phyloP scores from a whole-genome alignment of 2,113 vertebrate species.

The Prionailurus viverrinus region DNA sequence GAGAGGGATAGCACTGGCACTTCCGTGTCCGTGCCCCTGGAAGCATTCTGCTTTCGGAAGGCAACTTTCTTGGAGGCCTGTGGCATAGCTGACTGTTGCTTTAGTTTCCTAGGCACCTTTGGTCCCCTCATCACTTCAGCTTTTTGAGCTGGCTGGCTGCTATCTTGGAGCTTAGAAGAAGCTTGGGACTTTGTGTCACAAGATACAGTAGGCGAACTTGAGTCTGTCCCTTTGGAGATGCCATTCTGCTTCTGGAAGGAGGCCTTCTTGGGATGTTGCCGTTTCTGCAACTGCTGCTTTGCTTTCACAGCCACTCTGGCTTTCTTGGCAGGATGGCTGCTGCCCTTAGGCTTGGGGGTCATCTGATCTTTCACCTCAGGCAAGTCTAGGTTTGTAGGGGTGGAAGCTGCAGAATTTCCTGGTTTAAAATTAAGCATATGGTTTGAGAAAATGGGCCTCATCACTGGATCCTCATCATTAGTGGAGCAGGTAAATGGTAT shows the following conservation, averaged over 20 bases:
- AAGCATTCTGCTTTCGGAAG: background rate
- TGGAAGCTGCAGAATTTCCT: constrained; percentile 52
- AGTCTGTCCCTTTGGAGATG: background rate
- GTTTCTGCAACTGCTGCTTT: constrained; percentile 62
- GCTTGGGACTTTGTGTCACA: constrained; percentile 5
- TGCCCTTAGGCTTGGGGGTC: constrained; percentile 65
- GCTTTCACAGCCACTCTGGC: constrained; percentile 27
- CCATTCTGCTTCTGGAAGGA: constrained; percentile 75
- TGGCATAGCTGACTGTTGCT: background rate
- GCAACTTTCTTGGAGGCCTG: constrained; percentile 28
- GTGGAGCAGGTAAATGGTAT: background rate
- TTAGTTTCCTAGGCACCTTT: background rate
- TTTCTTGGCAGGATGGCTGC: constrained; percentile 74
- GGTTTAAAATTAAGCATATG: constrained; percentile 66
- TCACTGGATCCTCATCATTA: background rate
- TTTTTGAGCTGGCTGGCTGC: background rate
- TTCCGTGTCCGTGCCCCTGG: background rate
- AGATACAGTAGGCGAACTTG: background rate
- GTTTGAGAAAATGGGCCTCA: background rate
- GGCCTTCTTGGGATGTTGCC: constrained; percentile 52
- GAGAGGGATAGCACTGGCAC: rapidly evolving
- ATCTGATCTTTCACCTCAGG: constrained; percentile 29
- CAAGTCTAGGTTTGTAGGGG: background rate
- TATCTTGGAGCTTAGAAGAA: background rate
- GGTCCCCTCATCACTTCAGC: background rate